phyloP scores from a whole-genome alignment of 1,140 invertebrate species.

The Globodera rostochiensis region DNA sequence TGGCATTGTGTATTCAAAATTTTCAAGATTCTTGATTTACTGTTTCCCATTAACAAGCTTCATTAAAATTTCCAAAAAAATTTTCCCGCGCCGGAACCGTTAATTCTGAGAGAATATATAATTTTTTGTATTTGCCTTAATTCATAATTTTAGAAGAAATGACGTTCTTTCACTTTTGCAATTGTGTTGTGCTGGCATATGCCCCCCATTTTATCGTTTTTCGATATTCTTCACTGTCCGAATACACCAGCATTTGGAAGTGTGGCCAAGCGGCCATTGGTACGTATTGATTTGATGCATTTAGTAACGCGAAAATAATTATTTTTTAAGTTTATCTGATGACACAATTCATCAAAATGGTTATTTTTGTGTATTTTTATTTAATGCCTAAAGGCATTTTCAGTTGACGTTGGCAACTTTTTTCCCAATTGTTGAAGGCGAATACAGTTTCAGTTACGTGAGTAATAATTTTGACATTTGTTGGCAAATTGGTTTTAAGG shows the following conservation, averaged over 20 bases:
- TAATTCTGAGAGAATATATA: too few species aligned
- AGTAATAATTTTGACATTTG: slow-evolving; percentile 9
- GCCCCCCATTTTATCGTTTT: slow-evolving; percentile 45
- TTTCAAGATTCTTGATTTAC: too few species aligned
- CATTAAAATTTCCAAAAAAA: too few species aligned
- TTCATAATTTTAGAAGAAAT: slow-evolving; percentile 69
- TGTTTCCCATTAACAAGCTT: too few species aligned
- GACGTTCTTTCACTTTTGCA: slow-evolving; percentile 44
- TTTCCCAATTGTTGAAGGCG: slow-evolving; percentile 32
- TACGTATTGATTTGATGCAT: slow-evolving; percentile 4
- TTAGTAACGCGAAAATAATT: not conserved
- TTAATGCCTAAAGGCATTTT: not conserved
- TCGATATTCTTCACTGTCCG: slow-evolving; percentile 40
- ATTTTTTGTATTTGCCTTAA: not conserved
- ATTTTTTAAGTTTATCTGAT: slow-evolving; percentile 35
- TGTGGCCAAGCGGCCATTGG: slow-evolving; percentile 30
- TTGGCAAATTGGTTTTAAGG: not conserved
- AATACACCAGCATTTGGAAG: slow-evolving; percentile 40
- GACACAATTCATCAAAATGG: slow-evolving; percentile 43
- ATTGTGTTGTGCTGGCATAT: slow-evolving; percentile 42
- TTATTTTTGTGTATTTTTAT: not conserved
- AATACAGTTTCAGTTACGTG: slow-evolving; percentile 39
- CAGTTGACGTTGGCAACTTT: slow-evolving; percentile 39
- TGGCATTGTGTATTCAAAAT: too few species aligned
- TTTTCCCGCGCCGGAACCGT: too few species aligned